Conservation (phyloP, 2,888 invertebrate species). For the Lithophane semibrunnea region DNA sequence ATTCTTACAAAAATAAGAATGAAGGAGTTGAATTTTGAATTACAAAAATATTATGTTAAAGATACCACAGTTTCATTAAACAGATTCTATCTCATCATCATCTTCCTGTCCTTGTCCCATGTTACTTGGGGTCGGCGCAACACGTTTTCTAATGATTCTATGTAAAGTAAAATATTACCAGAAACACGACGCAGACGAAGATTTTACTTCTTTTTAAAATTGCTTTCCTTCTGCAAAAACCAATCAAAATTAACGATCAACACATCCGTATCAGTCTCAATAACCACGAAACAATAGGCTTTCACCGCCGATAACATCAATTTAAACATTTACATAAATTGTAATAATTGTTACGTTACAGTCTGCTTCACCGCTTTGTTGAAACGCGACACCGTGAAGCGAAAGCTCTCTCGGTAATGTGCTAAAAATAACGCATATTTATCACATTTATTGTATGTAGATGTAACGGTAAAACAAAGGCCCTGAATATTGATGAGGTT, state of each 20-base stretch:
- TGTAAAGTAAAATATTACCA: neutral
- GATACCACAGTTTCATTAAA: no score
- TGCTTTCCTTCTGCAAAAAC: neutral
- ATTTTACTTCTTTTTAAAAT: neutral
- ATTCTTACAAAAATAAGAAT: no score
- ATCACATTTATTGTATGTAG: conserved; percentile 13
- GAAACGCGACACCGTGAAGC: conserved; percentile 62
- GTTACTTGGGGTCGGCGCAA: no score
- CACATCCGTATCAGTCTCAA: neutral
- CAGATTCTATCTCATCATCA: no score
- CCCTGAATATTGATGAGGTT: neutral
- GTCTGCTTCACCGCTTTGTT: conserved; percentile 67
- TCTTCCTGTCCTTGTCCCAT: no score
- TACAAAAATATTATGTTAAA: neutral
- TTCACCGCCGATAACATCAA: conserved; percentile 13
- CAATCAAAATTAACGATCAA: neutral
- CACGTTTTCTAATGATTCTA: neutral
- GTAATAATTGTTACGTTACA: conserved; percentile 54
- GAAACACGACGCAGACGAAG: neutral
- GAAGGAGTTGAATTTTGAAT: neutral
- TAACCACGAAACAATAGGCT: conserved; percentile 25
- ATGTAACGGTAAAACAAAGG: conserved; percentile 20
- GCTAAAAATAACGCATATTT: conserved; percentile 37
- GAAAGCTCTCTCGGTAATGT: conserved; percentile 56
- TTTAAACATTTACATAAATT: conserved; percentile 25